Percentiles rank a stretch among this genome's conserved stretches.
Conservation (phyloP, 2,797 vertebrate species). For the Crax fasciolata region DNA sequence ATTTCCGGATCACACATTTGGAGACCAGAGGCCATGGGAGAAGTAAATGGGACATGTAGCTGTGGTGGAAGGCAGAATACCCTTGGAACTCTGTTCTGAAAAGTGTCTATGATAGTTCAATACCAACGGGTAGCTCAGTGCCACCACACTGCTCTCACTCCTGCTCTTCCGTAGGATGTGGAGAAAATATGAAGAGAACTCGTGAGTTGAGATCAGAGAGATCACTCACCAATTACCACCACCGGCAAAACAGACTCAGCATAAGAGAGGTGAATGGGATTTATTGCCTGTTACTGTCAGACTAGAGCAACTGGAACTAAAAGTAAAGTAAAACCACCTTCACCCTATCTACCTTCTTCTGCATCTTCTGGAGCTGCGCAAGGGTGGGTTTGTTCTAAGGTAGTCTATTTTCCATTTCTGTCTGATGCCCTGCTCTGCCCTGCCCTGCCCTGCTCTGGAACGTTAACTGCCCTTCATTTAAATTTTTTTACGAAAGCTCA, state of each 20-base stretch:
- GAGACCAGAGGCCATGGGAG: background rate
- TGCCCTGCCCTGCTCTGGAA: background rate
- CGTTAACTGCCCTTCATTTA: background rate
- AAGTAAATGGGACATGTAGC: background rate
- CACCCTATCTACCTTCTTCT: too few species aligned
- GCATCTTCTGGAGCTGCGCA: background rate
- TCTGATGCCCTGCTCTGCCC: too few species aligned
- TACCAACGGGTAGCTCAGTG: too few species aligned
- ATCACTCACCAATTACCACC: too few species aligned
- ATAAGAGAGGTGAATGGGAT: too few species aligned
- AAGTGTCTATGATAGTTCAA: background rate
- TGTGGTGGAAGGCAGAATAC: background rate
- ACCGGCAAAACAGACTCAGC: too few species aligned
- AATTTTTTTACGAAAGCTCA: background rate
- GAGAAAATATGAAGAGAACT: too few species aligned
- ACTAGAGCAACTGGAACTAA: too few species aligned
- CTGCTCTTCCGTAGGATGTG: too few species aligned
- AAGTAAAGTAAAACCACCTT: background rate
- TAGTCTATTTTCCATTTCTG: background rate
- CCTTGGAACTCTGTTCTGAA: background rate
- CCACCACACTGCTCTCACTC: too few species aligned
- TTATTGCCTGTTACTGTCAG: too few species aligned
- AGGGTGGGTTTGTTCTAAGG: background rate
- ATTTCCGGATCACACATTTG: background rate
- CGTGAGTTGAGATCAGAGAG: too few species aligned